Evolutionary conservation across 2,888 invertebrate species (phyloP).

Genomic region (Protophormia terraenovae): DNA sequence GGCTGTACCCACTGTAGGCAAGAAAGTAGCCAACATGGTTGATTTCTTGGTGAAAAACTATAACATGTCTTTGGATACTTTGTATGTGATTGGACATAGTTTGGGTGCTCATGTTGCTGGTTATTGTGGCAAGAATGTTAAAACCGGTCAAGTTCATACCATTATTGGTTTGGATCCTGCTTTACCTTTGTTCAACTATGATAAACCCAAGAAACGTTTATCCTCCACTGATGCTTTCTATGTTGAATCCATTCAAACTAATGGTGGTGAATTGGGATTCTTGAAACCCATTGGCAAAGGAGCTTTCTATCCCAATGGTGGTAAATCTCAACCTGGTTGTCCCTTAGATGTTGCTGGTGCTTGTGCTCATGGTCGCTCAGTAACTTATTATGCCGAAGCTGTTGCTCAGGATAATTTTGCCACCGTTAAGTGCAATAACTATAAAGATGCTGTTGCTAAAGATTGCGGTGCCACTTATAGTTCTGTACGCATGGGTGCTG

Average conservation of each 20-base stretch:
- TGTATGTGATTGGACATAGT: slow-evolving; percentile 84
- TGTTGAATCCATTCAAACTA: slow-evolving; percentile 79
- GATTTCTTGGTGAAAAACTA: slow-evolving; percentile 81
- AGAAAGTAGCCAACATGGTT: slow-evolving; percentile 74
- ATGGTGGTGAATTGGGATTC: slow-evolving; percentile 76
- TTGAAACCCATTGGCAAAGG: slow-evolving; percentile 79
- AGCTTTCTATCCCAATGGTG: slow-evolving; percentile 83
- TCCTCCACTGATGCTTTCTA: slow-evolving; percentile 75
- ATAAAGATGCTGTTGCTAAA: slow-evolving; percentile 76
- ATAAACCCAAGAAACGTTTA: slow-evolving; percentile 72
- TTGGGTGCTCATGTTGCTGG: slow-evolving; percentile 85
- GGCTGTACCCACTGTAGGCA: slow-evolving; percentile 75
- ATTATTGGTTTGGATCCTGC: slow-evolving; percentile 83
- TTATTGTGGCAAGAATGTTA: slow-evolving; percentile 83
- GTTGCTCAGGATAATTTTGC: slow-evolving; percentile 74
- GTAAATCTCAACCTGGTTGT: slow-evolving; percentile 83
- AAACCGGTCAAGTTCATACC: slow-evolving; percentile 83
- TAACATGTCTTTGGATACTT: slow-evolving; percentile 81
- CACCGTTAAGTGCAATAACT: slow-evolving; percentile 71
- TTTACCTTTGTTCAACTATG: slow-evolving; percentile 73
- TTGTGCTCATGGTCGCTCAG: slow-evolving; percentile 81
- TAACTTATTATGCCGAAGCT: slow-evolving; percentile 81
- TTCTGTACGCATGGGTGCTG: slow-evolving; percentile 74
- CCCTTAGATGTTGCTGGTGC: slow-evolving; percentile 77
- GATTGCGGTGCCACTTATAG: slow-evolving; percentile 73